phyloP scores from a whole-genome alignment of 2,888 invertebrate species.

The Drosophila meridiana region DNA sequence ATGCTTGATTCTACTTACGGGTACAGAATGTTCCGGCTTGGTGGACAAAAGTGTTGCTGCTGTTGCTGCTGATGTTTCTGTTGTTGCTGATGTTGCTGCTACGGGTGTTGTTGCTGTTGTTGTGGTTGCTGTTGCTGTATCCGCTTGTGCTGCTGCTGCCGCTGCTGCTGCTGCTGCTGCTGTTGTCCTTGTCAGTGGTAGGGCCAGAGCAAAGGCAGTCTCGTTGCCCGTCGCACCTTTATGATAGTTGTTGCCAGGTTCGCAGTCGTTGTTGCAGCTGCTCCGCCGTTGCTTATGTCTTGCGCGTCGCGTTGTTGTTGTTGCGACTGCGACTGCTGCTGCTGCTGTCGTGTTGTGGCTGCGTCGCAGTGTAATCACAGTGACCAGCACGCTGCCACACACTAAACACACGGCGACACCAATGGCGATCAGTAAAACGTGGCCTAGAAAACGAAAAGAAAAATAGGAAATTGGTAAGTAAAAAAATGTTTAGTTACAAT shows the following conservation, averaged over 20 bases:
- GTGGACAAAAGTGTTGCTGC: slow-evolving; percentile 83
- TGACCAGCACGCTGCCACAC: slow-evolving; percentile 81
- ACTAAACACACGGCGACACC: slow-evolving; percentile 82
- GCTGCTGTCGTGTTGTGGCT: slow-evolving; percentile 53
- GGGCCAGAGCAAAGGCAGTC: slow-evolving; percentile 84
- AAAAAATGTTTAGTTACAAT: background rate
- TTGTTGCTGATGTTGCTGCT: slow-evolving; percentile 71
- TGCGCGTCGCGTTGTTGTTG: slow-evolving; percentile 57
- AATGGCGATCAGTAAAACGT: slow-evolving; percentile 79
- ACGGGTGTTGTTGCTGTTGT: slow-evolving; percentile 69
- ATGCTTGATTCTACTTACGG: slow-evolving; percentile 82
- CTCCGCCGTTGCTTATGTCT: slow-evolving; percentile 64
- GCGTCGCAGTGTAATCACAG: slow-evolving; percentile 76
- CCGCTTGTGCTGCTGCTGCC: slow-evolving; percentile 39
- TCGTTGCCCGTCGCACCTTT: slow-evolving; percentile 47
- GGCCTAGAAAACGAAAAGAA: slow-evolving; percentile 60
- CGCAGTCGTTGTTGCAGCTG: slow-evolving; percentile 22
- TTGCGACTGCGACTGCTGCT: slow-evolving; percentile 53
- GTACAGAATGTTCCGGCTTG: slow-evolving; percentile 86
- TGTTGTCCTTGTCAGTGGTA: slow-evolving; percentile 82
- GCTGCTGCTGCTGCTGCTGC: slow-evolving; percentile 51
- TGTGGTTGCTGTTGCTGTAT: slow-evolving; percentile 23
- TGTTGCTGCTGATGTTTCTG: slow-evolving; percentile 58
- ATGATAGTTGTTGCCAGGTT: slow-evolving; percentile 46
- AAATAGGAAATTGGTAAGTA: background rate